phyloP scores from a whole-genome alignment of 2,113 vertebrate genomes.

The Xenopus laevis region DNA sequence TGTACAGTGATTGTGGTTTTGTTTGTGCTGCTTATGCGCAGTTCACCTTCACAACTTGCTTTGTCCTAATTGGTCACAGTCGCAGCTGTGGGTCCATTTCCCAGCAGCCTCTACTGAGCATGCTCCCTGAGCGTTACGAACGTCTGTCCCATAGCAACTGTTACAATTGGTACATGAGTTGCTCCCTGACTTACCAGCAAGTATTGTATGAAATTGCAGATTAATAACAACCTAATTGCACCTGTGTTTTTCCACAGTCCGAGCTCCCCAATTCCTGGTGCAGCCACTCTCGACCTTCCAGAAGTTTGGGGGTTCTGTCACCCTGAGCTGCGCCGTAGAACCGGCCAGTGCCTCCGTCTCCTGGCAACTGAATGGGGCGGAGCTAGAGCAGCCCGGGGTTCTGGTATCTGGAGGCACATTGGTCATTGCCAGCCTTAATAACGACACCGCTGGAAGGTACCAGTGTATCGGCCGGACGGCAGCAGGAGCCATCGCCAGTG shows the following conservation, averaged over 20 bases:
- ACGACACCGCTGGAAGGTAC: conserved; percentile 83
- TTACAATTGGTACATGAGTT: too few relatives aligned
- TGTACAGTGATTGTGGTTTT: too few relatives aligned
- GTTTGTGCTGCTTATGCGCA: too few relatives aligned
- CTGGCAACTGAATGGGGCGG: conserved; percentile 82
- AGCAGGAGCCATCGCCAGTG: conserved; percentile 80
- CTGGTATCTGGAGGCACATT: conserved; percentile 67
- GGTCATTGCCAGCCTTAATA: conserved; percentile 72
- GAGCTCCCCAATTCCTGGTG: conserved; percentile 76
- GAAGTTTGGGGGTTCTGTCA: conserved; percentile 83
- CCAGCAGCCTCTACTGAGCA: neutral
- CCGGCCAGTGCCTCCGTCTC: conserved; percentile 75
- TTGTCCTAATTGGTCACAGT: too few relatives aligned
- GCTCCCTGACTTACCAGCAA: conserved; percentile 95
- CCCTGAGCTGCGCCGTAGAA: conserved; percentile 74
- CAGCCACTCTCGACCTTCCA: conserved; percentile 89
- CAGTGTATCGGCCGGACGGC: conserved; percentile 85
- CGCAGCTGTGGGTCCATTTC: too few relatives aligned
- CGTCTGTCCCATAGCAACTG: too few relatives aligned
- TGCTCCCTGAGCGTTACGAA: neutral
- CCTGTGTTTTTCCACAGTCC: conserved; percentile 56
- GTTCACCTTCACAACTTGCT: too few relatives aligned
- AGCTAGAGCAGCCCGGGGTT: conserved; percentile 71
- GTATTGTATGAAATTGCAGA: conserved; percentile 51
- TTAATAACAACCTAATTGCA: conserved; percentile 15